Evolutionary conservation across 2,113 vertebrate species (phyloP).

Genomic region (Psilopogon haemacephalus): DNA sequence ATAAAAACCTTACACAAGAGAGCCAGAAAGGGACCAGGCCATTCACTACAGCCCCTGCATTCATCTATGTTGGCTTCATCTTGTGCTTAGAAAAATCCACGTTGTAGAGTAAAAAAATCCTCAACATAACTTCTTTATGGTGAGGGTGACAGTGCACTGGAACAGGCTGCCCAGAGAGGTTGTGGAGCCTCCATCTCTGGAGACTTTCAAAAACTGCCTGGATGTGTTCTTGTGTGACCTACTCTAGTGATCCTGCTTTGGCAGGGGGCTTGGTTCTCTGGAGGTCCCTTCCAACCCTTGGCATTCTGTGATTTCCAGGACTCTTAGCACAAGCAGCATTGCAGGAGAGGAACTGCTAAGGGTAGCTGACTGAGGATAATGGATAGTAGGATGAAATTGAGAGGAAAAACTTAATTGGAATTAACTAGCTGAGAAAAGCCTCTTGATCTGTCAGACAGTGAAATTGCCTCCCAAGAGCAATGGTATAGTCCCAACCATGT

Average conservation of each 20-base stretch:
- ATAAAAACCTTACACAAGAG: background rate
- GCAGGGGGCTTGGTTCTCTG: too few species aligned
- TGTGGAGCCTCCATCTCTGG: too few species aligned
- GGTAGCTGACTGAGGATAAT: slow-evolving; percentile 40
- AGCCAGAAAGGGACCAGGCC: background rate
- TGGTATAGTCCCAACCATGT: slow-evolving; percentile 30
- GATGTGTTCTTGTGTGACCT: too few species aligned
- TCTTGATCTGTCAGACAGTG: slow-evolving; percentile 60
- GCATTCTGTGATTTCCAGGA: slow-evolving; percentile 11
- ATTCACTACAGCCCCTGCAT: background rate
- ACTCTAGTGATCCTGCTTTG: too few species aligned
- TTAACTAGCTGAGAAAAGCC: slow-evolving; percentile 62
- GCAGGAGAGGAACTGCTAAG: background rate
- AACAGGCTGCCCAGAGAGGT: too few species aligned
- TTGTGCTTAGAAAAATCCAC: background rate
- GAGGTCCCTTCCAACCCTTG: too few species aligned
- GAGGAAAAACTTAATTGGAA: slow-evolving; percentile 67
- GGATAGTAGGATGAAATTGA: slow-evolving; percentile 52
- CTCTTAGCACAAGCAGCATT: background rate
- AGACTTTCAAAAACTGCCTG: too few species aligned
- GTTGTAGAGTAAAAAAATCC: background rate
- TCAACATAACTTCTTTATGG: too few species aligned
- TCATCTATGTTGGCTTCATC: background rate
- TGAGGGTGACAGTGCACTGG: too few species aligned
- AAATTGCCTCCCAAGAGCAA: slow-evolving; percentile 52